A percentile compares a stretch with the other conserved stretches of the same genome.
phyloP scores from a whole-genome alignment of 92 coral and sea anemone species.

The Nematostella vectensis region DNA sequence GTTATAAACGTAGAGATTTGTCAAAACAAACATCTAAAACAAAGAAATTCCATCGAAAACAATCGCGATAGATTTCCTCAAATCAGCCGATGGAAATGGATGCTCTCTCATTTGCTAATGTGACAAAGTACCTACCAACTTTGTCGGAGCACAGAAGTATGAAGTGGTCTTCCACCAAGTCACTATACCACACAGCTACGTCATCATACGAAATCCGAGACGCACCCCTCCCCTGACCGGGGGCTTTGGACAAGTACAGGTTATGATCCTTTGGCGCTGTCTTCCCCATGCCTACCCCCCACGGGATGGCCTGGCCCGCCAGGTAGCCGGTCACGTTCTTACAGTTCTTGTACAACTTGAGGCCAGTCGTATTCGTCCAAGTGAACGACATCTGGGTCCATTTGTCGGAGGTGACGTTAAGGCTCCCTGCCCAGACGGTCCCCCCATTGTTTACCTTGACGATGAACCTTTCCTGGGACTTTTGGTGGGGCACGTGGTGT shows the following conservation, averaged over 20 bases:
- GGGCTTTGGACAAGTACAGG: constrained; percentile 30
- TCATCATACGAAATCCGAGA: constrained; percentile 57
- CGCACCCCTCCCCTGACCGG: constrained; percentile 17
- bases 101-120: too few relatives aligned
- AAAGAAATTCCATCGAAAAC: too few relatives aligned
- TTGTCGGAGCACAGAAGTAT: constrained; percentile 41
- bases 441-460: constrained; percentile 37
- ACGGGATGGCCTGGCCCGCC: background rate
- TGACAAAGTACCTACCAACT: constrained; percentile 45
- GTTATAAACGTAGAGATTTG: too few relatives aligned
- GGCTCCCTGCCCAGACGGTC: constrained; percentile 37
- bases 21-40: too few relatives aligned
- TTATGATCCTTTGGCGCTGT: background rate
- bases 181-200: constrained; percentile 55
- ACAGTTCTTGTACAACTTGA: constrained; percentile 54
- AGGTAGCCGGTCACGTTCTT: constrained; percentile 12
- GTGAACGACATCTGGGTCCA: constrained; percentile 73
- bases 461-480: constrained; percentile 21
- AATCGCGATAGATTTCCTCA: too few relatives aligned
- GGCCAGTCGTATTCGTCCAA: constrained; percentile 55
- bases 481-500: constrained; percentile 29
- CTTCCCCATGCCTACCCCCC: background rate
- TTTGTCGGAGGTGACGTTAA: constrained; percentile 15
- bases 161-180: constrained; percentile 8
- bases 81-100: too few relatives aligned